Evolutionary conservation across 2,113 vertebrate genomes (phyloP), one percentile per base, ranked within the genome.

Genomic region (Nesogale talazaci): DNA sequence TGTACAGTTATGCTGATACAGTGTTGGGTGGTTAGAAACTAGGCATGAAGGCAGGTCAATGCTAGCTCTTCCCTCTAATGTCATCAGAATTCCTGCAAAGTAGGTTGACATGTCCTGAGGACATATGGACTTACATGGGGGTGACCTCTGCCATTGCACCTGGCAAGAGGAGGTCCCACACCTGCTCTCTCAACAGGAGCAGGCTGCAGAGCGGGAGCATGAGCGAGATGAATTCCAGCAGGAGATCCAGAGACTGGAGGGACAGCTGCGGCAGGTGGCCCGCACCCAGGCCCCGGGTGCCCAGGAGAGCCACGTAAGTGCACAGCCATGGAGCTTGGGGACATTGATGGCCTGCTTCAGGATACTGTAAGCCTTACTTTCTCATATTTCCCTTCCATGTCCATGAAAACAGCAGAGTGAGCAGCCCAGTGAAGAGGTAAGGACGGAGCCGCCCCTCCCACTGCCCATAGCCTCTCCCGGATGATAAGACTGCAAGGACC

Each of bases 141-240:
- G 76, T 17, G 2, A n/a, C 17, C 19, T 70, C 31, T 72, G 69
- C 17, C 70, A 38, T 36, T 23, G 34, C 70, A 10, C 22, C 70
- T 36, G 70, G 34, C 19, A 70, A n/a, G n/a, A 72, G 22, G 22
- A 22, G 34, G 20, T 72, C 34, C 19, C 34, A 72, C 9, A 20
- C n/a, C n/a, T 36, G 70, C 17, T 78, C 15, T 20, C 0, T 0
- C 94, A 65, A 14, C 72, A 99, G 99, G 99, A 99, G 81, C 99
- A 99, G 97, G 99, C 99, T 1, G 96, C 98, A 5, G 99, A 99
- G 96, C 97, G 99, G 19, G 99, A 99, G 93, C 99, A 99, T 0
- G 99, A 99, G 72, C 98, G 99, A 0, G 99, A 99, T 90, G 99
- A 99, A 95, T 99, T 99, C 95, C 99, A 99, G 97, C 99, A 99